phyloP scores from a whole-genome alignment of 2,113 vertebrate species.

The Meleagris gallopavo region DNA sequence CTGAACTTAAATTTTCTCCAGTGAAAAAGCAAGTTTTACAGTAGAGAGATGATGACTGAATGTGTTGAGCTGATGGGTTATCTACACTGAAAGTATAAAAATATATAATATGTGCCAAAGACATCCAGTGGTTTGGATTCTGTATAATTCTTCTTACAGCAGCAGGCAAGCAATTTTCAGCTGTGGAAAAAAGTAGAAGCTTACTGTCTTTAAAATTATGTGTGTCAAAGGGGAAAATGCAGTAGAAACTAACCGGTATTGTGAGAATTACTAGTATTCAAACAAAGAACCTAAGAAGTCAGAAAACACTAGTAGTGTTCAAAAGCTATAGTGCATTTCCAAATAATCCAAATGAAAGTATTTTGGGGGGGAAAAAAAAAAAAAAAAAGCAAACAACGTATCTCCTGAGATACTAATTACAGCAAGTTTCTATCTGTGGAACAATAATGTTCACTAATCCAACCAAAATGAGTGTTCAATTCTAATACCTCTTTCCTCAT shows the following conservation, averaged over 20 bases:
- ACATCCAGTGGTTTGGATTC: not conserved
- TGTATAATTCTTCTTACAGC: not conserved
- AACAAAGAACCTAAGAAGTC: not conserved
- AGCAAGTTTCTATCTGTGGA: not conserved
- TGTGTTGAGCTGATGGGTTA: conserved; percentile 10
- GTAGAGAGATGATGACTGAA: not conserved
- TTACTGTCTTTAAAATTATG: not conserved
- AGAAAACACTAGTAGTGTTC: not conserved
- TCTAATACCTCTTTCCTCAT: not conserved
- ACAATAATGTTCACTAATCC: not conserved
- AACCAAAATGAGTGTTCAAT: not conserved
- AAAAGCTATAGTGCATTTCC: not conserved
- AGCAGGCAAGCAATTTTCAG: not conserved
- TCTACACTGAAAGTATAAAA: conserved; percentile 30
- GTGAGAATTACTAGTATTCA: not conserved
- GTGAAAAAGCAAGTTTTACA: not conserved
- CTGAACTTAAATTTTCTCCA: not conserved
- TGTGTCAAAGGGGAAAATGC: not conserved
- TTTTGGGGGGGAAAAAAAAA: not conserved
- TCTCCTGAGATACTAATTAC: not conserved
- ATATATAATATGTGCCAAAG: not conserved
- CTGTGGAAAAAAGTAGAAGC: not conserved
- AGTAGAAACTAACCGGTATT: not conserved
- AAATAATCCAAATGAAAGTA: not conserved
- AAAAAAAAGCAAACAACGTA: not conserved